A percentile compares a stretch with the other conserved stretches of the same genome.
These are phyloP conservation scores for Archaeoteleia sp. DNA, from an alignment of 2,888 invertebrate species.

Conservation along the genomic window DNA sequence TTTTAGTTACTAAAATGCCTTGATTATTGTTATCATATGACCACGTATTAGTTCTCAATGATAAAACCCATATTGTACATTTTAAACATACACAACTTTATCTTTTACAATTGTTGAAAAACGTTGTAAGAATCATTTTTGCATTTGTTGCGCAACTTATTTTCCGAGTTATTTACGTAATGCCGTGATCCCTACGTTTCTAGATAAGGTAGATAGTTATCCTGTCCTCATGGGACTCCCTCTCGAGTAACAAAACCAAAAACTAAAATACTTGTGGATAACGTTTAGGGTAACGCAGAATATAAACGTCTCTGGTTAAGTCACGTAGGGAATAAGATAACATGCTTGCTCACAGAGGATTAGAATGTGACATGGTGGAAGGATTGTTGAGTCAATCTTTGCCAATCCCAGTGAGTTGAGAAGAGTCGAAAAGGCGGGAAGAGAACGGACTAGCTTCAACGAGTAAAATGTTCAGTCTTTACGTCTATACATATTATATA, in stretches of 20 bases:
- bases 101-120: too few relatives aligned
- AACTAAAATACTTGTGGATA: slow-evolving; percentile 52
- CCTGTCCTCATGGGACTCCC: slow-evolving; percentile 20
- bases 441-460: slow-evolving; percentile 35
- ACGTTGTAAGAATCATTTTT: too few relatives aligned
- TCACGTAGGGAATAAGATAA: slow-evolving; percentile 53
- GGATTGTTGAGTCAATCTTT: slow-evolving; percentile 66
- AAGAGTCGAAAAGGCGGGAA: slow-evolving; percentile 23
- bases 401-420: slow-evolving; percentile 39
- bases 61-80: too few relatives aligned
- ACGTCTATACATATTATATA: slow-evolving; percentile 26
- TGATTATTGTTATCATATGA: too few relatives aligned
- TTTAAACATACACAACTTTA: too few relatives aligned
- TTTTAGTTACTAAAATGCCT: too few relatives aligned
- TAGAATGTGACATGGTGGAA: slow-evolving; percentile 58
- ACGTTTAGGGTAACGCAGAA: slow-evolving; percentile 47
- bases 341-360: slow-evolving; percentile 52
- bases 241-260: slow-evolving; percentile 39
- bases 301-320: slow-evolving; percentile 43
- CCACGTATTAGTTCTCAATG: too few relatives aligned
- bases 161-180: slow-evolving; percentile 14
- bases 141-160: too few relatives aligned
- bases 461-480: slow-evolving; percentile 33
- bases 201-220: slow-evolving; percentile 46
- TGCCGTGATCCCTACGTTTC: slow-evolving; percentile 28